phyloP scores from a whole-genome alignment of 2,113 vertebrate species.

The Oreocharis arfaki region DNA sequence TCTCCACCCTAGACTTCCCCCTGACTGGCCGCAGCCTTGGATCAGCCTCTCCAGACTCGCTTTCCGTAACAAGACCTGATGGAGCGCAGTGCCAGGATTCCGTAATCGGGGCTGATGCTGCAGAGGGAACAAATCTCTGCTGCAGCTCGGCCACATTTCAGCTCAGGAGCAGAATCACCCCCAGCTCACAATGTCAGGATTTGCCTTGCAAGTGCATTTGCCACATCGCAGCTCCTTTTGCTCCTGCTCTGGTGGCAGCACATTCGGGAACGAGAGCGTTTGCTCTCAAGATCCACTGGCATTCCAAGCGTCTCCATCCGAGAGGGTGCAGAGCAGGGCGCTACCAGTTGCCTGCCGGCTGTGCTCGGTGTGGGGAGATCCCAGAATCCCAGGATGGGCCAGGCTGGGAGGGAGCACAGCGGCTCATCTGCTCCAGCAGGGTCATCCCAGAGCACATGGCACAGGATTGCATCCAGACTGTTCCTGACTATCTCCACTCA shows the following conservation, averaged over 20 bases:
- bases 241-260: background rate
- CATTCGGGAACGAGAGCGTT: background rate
- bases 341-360: background rate
- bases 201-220: accelerated
- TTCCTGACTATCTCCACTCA: background rate
- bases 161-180: background rate
- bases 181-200: background rate
- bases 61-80: background rate
- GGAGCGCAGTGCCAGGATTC: background rate
- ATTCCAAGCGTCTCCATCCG: background rate
- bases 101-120: background rate
- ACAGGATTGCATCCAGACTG: background rate
- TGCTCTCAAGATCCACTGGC: background rate
- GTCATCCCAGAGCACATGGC: background rate
- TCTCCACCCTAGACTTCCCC: accelerated
- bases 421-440: background rate
- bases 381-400: background rate
- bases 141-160: background rate
- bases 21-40: background rate
- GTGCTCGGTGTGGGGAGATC: background rate
- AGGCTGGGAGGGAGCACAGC: background rate
- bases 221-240: background rate
- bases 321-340: background rate
- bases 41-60: background rate
- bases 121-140: background rate